phyloP scores from a whole-genome alignment of 1,140 invertebrate species.

The Holcopasites calliopsidis region DNA sequence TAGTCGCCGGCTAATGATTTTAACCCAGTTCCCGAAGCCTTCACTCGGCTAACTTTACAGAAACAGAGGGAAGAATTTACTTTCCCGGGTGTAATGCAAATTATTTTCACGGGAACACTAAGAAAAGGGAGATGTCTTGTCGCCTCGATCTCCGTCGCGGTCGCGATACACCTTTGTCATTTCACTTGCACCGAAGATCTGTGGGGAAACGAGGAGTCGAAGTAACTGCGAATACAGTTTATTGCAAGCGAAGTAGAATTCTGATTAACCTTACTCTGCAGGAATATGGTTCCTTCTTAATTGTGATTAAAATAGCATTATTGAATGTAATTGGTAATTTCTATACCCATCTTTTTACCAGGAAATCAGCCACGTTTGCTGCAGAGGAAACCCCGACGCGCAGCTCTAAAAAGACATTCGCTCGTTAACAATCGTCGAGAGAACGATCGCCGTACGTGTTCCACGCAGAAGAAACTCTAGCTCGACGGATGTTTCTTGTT shows the following conservation, averaged over 20 bases:
- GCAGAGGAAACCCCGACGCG: conserved; percentile 33
- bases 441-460: conserved; percentile 44
- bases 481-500: conserved; percentile 22
- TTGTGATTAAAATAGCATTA: neutral
- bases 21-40: conserved; percentile 14
- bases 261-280: neutral
- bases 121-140: neutral
- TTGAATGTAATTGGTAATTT: neutral
- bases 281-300: neutral
- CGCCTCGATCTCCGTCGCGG: neutral
- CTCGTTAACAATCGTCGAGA: conserved; percentile 54
- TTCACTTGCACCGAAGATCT: neutral
- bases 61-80: conserved; percentile 6
- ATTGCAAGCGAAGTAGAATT: neutral
- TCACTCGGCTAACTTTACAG: neutral
- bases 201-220: neutral
- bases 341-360: neutral
- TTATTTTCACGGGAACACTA: neutral
- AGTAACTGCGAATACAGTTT: neutral
- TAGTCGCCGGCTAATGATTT: conserved; percentile 25
- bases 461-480: conserved; percentile 43
- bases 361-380: neutral
- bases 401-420: conserved; percentile 51
- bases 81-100: neutral
- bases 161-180: neutral